Percentiles rank a stretch among this genome's conserved stretches.
Evolutionary conservation across 2,113 vertebrate species (phyloP).

Genomic region (Vulpes vulpes): DNA sequence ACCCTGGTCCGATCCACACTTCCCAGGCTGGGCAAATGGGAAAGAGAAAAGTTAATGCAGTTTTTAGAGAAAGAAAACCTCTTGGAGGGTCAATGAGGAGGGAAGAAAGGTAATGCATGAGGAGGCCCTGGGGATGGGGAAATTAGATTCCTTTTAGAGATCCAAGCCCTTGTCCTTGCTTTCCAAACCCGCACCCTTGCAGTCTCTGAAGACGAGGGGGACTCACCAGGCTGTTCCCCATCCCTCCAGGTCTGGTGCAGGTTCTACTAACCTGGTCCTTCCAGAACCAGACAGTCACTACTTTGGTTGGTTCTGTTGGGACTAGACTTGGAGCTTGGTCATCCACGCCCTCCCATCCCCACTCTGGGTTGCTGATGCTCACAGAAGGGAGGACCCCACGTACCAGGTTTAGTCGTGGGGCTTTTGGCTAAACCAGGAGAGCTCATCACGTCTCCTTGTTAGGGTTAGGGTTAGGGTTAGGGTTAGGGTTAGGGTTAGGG

Average conservation of each 20-base stretch:
- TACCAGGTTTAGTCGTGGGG: not conserved
- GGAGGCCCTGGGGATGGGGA: not conserved
- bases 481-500: no score
- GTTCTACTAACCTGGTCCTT: not conserved
- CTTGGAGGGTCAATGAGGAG: not conserved
- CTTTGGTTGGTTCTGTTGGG: not conserved
- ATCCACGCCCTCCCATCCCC: fast-evolving
- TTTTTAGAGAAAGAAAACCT: not conserved
- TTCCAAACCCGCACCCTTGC: not conserved
- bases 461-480: no score
- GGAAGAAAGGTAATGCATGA: not conserved
- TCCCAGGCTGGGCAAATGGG: not conserved
- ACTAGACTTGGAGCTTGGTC: not conserved
- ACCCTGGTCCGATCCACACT: not conserved
- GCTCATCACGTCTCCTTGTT: not conserved
- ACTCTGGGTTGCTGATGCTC: not conserved
- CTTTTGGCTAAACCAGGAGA: not conserved
- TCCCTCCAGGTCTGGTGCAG: not conserved
- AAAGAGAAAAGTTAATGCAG: not conserved
- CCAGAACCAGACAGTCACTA: not conserved
- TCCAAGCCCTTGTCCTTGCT: not conserved
- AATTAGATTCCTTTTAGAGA: not conserved
- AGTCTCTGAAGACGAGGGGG: not conserved
- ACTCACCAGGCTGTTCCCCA: fast-evolving
- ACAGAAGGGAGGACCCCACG: not conserved